A percentile compares a stretch with the other conserved stretches of the same genome.
Conservation (phyloP, 2,888 invertebrate species). For the Isoperla grammatica region DNA sequence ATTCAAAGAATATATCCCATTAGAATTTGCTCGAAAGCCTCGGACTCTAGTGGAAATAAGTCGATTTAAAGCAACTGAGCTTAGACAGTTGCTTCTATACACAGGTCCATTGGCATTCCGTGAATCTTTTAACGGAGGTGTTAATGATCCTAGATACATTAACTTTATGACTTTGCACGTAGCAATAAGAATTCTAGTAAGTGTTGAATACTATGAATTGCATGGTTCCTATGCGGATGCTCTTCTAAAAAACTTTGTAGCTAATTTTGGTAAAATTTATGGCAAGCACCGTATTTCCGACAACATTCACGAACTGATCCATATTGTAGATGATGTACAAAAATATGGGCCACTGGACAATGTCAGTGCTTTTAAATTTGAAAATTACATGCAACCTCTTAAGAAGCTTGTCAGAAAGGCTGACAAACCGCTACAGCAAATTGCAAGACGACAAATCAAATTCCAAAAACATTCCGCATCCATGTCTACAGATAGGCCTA, state of each 20-base stretch:
- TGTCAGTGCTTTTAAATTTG: constrained; percentile 33
- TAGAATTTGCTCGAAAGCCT: constrained; percentile 36
- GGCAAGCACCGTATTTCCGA: constrained; percentile 31
- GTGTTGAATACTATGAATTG: constrained; percentile 27
- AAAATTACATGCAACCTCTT: constrained; percentile 30
- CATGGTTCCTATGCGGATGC: constrained; percentile 32
- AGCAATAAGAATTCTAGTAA: constrained; percentile 32
- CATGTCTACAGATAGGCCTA: no score
- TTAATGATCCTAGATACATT: constrained; percentile 24
- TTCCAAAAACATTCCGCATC: no score
- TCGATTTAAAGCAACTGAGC: no score
- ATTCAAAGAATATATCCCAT: constrained; percentile 17
- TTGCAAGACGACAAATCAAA: no score
- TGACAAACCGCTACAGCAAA: constrained; percentile 26
- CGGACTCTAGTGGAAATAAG: constrained; percentile 33
- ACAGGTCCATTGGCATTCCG: constrained; percentile 34
- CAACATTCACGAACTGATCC: constrained; percentile 35
- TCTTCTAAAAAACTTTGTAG: constrained; percentile 32
- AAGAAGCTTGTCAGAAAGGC: constrained; percentile 22
- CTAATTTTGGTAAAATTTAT: constrained; percentile 32
- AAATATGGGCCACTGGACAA: constrained; percentile 31
- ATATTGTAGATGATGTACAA: constrained; percentile 32
- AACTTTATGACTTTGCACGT: no score
- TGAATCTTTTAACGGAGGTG: constrained; percentile 23
- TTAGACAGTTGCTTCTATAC: constrained; percentile 35